Base-by-base conservation (phyloP, 92 coral and sea anemone species). In the Virgularia gustaviana region DNA sequence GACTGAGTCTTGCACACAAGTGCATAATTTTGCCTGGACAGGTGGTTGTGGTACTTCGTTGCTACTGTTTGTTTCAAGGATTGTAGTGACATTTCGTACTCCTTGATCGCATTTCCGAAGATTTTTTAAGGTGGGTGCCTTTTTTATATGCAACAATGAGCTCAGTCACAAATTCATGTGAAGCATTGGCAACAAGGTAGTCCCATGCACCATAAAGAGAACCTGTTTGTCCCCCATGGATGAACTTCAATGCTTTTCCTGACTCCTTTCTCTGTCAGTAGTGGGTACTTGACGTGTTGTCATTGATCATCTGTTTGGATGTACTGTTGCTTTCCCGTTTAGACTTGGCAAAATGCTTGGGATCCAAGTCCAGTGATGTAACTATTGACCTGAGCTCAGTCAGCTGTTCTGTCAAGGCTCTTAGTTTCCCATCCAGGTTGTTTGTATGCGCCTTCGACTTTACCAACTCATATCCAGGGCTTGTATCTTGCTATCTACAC, bases 201-300 rank as follows among this genome's bases (percentile, higher is more conserved):
- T 84, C 85, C 85, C 85, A 79, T 60, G 88, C 85, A 30, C 88
- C 85, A 71, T 73, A 71, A 44, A 29, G 76, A 53, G 88, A 83
- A 27, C 91, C 87, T 45, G 43, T 37, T 8, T 34, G 28, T 55
- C 88, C 81, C 39, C 84, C 88, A 78, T 84, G 88, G 33, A 73
- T 70, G 49, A 83, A 87, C 60, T 38, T 54, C 23, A 86, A 37
- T 35, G 87, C 78, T 25, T 61, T 79, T 49, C 71, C 73, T 4
- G 83, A 73, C 53, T 79, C 91, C 57, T 86, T 81, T 31, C 86
- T 43, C 43, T 83, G 49, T 44, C 85, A 16, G 75, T 82, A 58
- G 49, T 85, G 65, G 2, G 90, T 83, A 60, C 79, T 79, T 4
- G 85, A 79, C 10, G 37, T 49, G 51, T 34, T 52, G 68, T 63